Base-by-base conservation (phyloP, 2,888 invertebrate species). In the Danaus chrysippus region DNA sequence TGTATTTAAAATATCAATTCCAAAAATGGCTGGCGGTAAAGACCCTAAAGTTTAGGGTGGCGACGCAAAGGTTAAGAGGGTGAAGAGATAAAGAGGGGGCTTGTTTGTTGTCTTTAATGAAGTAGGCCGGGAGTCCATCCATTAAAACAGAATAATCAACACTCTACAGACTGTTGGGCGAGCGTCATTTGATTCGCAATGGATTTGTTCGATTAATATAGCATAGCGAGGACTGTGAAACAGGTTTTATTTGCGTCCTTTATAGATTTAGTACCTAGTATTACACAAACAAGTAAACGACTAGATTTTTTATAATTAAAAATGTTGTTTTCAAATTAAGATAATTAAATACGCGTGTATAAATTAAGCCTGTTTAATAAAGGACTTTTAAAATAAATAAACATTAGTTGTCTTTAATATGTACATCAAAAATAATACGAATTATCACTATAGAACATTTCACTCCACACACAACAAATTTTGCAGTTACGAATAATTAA, bases 71-170 rank as follows among this genome's bases (percentile, higher is more conserved):
- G 82, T 80, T 79, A 76, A 78, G 81, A 81, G 84, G 84, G 86
- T 78, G 82, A 77, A 67, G 78, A 81, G 81, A 81, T 83, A 82
- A 82, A 82, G 82, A 78, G 77, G 71, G 74, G 76, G 69, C 71
- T 80, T 84, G 87, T 85, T 89, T 89, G 88, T 83, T 83, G 78
- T 84, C 76, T 71, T 78, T 88, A 89, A 89, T 89, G 89, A 88
- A 87, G 87, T 84, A 83, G 86, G 84, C 76, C 76, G 80, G 76
- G 77, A 78, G 77, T 76, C 66, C 73, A 70, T 72, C 81, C 82
- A 84, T 85, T 84, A 85, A 82, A 83, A 84, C 76, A 81, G 82
- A 81, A 82, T 83, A 69, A 69, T 70, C 66, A 70, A 63, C 65
- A 67, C 65, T 65, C 59, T 61, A 60, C 63, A 59, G 64, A 23